Percentiles rank a stretch among this genome's conserved stretches.
Conservation (phyloP, 1,140 invertebrate genomes). For the Listronotus bonariensis region DNA sequence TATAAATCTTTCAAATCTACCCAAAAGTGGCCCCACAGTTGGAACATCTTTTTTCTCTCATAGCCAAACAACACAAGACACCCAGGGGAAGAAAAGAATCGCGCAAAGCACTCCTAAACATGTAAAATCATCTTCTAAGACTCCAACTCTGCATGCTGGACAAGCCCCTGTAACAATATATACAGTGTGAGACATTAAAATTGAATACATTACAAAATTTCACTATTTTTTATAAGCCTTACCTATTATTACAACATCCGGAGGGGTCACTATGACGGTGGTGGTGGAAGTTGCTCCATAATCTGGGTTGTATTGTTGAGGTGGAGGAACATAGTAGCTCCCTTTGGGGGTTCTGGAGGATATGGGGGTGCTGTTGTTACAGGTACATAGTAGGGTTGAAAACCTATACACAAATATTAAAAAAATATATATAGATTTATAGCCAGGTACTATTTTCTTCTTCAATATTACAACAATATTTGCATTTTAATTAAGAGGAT, state of each 20-base stretch:
- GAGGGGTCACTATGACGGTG: constrained; percentile 4
- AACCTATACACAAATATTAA: too few relatives aligned
- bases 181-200: not conserved
- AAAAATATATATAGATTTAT: too few relatives aligned
- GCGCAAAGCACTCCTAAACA: constrained; percentile 81
- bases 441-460: too few relatives aligned
- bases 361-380: not conserved
- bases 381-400: not conserved
- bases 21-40: constrained; percentile 83
- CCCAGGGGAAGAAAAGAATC: constrained; percentile 83
- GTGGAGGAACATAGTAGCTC: not conserved
- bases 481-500: too few relatives aligned
- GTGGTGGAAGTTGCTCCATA: constrained; percentile 25
- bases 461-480: too few relatives aligned
- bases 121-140: constrained; percentile 83
- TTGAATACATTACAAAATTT: not conserved
- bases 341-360: not conserved
- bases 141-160: constrained; percentile 81
- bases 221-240: not conserved
- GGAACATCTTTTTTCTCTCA: constrained; percentile 78
- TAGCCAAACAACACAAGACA: constrained; percentile 77
- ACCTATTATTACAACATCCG: constrained; percentile 20
- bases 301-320: not conserved
- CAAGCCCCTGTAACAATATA: constrained; percentile 70
- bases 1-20: constrained; percentile 53